A percentile compares a stretch with the other conserved stretches of the same genome.
Conservation (phyloP, 92 coral and sea anemone genomes). For the Nematostella vectensis region DNA sequence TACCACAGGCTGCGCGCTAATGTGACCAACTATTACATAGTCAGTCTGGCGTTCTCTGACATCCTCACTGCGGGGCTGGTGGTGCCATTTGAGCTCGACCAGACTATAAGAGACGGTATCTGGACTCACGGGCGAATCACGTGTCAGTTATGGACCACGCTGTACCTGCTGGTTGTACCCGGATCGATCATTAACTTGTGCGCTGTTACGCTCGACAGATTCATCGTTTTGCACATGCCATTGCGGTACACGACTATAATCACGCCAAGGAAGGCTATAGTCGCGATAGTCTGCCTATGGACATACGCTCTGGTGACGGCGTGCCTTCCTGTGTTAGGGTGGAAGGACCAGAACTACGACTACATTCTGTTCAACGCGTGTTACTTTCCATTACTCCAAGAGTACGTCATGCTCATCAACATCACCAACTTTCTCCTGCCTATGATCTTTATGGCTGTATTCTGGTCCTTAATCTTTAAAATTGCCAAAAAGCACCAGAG, state of each 20-base stretch:
- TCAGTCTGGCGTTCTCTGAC: constrained; percentile 72
- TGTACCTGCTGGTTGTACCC: constrained; percentile 62
- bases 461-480: constrained; percentile 59
- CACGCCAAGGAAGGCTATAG: constrained; percentile 51
- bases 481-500: constrained; percentile 63
- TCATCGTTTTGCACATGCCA: constrained; percentile 62
- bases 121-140: constrained; percentile 63
- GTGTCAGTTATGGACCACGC: constrained; percentile 62
- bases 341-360: constrained; percentile 5
- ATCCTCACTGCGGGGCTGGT: constrained; percentile 55
- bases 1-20: constrained; percentile 53
- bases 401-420: constrained; percentile 43
- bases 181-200: constrained; percentile 75
- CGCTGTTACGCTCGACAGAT: constrained; percentile 80
- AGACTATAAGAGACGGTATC: background rate
- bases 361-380: constrained; percentile 5
- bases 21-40: constrained; percentile 76
- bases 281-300: constrained; percentile 50
- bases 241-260: constrained; percentile 68
- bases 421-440: constrained; percentile 63
- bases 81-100: constrained; percentile 42
- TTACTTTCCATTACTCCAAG: constrained; percentile 9
- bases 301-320: constrained; percentile 59
- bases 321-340: constrained; percentile 57
- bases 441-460: constrained; percentile 66